phyloP scores from a whole-genome alignment of 2,888 invertebrate species.

The Petrophora chlorosata region DNA sequence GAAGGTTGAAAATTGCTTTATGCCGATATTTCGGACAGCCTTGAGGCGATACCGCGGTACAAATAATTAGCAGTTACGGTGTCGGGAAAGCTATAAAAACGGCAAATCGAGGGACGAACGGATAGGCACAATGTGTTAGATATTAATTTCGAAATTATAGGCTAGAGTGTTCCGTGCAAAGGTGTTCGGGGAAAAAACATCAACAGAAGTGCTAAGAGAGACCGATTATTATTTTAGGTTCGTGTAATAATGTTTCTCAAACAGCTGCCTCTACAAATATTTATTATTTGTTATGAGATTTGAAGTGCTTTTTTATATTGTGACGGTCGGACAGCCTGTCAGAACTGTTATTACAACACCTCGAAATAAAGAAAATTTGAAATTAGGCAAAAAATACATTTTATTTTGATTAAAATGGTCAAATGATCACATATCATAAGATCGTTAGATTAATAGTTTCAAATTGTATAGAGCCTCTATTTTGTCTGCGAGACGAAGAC shows the following conservation, averaged over 20 bases:
- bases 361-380: slow-evolving; percentile 20
- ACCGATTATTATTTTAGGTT: slow-evolving; percentile 76
- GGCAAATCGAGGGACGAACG: slow-evolving; percentile 70
- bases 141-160: slow-evolving; percentile 82
- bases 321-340: slow-evolving; percentile 21
- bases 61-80: slow-evolving; percentile 74
- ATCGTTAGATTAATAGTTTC: no score
- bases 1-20: slow-evolving; percentile 42
- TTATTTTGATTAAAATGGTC: no score
- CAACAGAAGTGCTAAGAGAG: slow-evolving; percentile 79
- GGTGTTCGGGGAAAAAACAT: slow-evolving; percentile 74
- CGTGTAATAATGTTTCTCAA: slow-evolving; percentile 67
- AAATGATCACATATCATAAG: no score
- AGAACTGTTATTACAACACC: slow-evolving; percentile 29
- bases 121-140: slow-evolving; percentile 82
- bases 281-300: slow-evolving; percentile 67
- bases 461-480: no score
- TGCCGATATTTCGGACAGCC: slow-evolving; percentile 46
- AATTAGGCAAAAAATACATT: slow-evolving; percentile 19
- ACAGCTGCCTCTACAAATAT: slow-evolving; percentile 82
- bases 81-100: slow-evolving; percentile 74
- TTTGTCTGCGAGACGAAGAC: no score
- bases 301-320: slow-evolving; percentile 31
- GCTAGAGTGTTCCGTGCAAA: slow-evolving; percentile 63
- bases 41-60: slow-evolving; percentile 59